A percentile compares a stretch with the other conserved stretches of the same genome.
Evolutionary conservation across 2,113 vertebrate genomes (phyloP).

Genomic region (Odobenus rosmarus): DNA sequence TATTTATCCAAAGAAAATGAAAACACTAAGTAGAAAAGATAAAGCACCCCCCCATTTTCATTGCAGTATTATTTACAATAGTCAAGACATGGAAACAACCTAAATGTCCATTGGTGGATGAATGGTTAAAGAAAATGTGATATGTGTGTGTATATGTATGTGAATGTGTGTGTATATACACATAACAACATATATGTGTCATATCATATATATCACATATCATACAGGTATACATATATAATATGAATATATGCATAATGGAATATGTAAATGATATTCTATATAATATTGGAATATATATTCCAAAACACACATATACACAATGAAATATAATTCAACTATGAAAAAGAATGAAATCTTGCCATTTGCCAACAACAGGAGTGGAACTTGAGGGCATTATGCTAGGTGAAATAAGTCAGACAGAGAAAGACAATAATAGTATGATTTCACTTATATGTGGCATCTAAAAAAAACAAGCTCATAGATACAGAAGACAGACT

Average conservation of each 20-base stretch:
- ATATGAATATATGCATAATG: background rate
- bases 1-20: background rate
- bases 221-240: background rate
- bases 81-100: background rate
- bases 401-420: background rate
- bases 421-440: background rate
- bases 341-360: background rate
- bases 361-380: background rate
- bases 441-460: background rate
- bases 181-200: background rate
- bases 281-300: background rate
- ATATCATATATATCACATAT: background rate
- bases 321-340: background rate
- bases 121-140: background rate
- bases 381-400: background rate
- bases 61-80: background rate
- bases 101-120: background rate
- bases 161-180: background rate
- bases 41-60: background rate
- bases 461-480: background rate
- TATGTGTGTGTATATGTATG: background rate
- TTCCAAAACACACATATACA: background rate
- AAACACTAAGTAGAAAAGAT: background rate
- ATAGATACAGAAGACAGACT: background rate
- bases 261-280: background rate